Evolutionary conservation across 2,888 invertebrate genomes (phyloP).

Genomic region (Drosophila yooni): DNA sequence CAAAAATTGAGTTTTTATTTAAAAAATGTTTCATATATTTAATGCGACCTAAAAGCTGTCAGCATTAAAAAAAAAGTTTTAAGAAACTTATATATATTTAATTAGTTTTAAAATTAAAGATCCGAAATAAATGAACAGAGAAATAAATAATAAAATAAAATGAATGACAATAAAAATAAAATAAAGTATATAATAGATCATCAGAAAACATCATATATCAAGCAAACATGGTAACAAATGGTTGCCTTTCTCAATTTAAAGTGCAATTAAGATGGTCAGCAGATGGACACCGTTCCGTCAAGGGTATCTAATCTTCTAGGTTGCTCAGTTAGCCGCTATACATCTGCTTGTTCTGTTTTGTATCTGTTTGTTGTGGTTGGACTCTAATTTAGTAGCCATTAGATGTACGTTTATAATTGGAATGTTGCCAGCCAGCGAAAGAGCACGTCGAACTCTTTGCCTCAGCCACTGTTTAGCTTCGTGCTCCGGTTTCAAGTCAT

Average conservation of each 20-base stretch:
- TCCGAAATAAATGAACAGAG: too few species aligned
- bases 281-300: neutral
- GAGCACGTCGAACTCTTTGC: slow-evolving; percentile 22
- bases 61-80: too few species aligned
- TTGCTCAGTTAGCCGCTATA: neutral
- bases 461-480: slow-evolving; percentile 7
- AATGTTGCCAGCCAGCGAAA: slow-evolving; percentile 49
- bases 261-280: neutral
- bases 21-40: too few species aligned
- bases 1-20: too few species aligned
- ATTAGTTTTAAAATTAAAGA: too few species aligned
- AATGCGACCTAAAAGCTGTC: too few species aligned
- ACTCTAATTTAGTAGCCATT: slow-evolving; percentile 70
- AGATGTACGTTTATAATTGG: slow-evolving; percentile 72
- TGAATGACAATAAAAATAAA: neutral
- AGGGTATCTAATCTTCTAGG: neutral
- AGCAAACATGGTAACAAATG: neutral
- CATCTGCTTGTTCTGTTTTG: slow-evolving; percentile 5
- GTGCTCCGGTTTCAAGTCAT: slow-evolving; percentile 42
- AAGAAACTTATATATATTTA: too few species aligned
- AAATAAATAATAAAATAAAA: too few species aligned
- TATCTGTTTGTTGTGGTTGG: slow-evolving; percentile 60
- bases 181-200: neutral
- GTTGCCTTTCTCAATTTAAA: neutral
- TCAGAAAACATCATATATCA: neutral